phyloP scores from a whole-genome alignment of 2,113 vertebrate genomes.

The Meriones unguiculatus region DNA sequence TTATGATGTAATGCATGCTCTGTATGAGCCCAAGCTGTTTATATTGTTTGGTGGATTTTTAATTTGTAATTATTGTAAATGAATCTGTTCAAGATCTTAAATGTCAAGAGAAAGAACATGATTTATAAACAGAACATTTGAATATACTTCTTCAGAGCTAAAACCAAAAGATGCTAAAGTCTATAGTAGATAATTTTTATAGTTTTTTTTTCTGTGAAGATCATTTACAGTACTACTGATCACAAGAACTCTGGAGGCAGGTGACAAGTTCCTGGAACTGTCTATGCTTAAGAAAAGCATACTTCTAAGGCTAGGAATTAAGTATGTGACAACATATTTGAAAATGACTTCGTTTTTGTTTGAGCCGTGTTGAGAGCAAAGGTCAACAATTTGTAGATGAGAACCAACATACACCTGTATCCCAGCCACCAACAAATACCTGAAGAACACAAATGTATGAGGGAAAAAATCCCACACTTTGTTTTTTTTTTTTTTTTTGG shows the following conservation, averaged over 20 bases:
- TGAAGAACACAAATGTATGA: neutral
- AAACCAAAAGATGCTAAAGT: neutral
- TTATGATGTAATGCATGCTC: neutral
- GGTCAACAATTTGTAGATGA: neutral
- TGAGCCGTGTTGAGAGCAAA: neutral
- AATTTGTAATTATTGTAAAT: constrained; percentile 16
- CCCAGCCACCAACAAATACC: neutral
- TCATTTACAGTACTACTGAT: neutral
- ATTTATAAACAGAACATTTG: neutral
- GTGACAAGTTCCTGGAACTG: neutral
- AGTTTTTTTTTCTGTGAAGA: neutral
- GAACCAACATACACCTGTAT: neutral
- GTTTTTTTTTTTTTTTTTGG: neutral
- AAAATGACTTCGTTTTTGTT: neutral
- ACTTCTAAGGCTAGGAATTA: neutral
- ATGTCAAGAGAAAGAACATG: neutral
- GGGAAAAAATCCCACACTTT: neutral
- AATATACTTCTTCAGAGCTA: neutral
- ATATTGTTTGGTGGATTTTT: neutral
- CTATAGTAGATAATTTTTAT: neutral
- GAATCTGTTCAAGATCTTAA: neutral
- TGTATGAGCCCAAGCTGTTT: neutral
- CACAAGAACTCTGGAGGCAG: neutral
- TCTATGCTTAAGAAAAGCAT: neutral
- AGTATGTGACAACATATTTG: neutral